Evolutionary conservation across 2,888 invertebrate species (phyloP).

Genomic region (Spatulosminthurus flaviceps): DNA sequence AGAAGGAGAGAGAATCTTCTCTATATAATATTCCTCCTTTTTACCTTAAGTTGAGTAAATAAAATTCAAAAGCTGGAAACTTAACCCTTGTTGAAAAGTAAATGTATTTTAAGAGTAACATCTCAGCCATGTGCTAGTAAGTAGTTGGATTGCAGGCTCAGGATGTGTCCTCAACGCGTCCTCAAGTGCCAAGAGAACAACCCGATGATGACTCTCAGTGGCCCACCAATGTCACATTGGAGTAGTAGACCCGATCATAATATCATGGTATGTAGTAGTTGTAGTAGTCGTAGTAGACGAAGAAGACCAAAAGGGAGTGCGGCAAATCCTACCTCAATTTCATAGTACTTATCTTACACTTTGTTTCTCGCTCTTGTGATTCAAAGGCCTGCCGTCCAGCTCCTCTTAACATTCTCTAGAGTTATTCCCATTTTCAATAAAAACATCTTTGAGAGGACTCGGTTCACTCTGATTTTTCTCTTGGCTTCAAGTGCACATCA

Average conservation of each 20-base stretch:
- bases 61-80: conserved; percentile 16
- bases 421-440: conserved; percentile 27
- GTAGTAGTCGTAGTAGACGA: no score
- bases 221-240: conserved; percentile 56
- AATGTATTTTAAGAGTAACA: conserved; percentile 20
- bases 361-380: conserved; percentile 21
- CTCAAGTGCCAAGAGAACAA: conserved; percentile 46
- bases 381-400: conserved; percentile 20
- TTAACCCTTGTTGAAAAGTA: conserved; percentile 23
- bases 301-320: no score
- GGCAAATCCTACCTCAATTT: conserved; percentile 24
- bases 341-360: conserved; percentile 13
- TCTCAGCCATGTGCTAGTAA: conserved; percentile 9
- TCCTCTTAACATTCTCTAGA: background rate
- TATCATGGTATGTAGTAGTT: no score
- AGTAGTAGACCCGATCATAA: conserved; percentile 42
- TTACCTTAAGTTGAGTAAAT: conserved; percentile 24
- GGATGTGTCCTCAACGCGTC: conserved; percentile 37
- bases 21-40: conserved; percentile 16
- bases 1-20: background rate
- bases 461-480: background rate
- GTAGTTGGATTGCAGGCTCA: conserved; percentile 31
- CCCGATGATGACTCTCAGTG: conserved; percentile 56
- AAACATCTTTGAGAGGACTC: background rate
- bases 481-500: no score